phyloP scores from a whole-genome alignment of 2,888 invertebrate species.

The Lasioglossum calceatum region DNA sequence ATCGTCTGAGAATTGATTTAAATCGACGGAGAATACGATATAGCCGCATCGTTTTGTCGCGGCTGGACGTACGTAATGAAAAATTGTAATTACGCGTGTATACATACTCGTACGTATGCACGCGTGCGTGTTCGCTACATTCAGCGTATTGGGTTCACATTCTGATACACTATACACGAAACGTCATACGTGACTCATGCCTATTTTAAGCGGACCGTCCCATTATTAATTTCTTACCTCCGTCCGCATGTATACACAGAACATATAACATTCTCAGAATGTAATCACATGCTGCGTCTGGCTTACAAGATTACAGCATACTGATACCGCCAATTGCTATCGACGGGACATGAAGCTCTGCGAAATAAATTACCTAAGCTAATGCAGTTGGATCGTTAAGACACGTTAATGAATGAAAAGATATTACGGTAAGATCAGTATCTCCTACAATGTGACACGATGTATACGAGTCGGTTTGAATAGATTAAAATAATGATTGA shows the following conservation, averaged over 20 bases:
- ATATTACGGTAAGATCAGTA: not conserved
- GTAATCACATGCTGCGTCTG: constrained; percentile 5
- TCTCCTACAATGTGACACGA: not conserved
- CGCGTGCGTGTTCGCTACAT: not conserved
- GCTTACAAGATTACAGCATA: not conserved
- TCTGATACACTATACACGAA: not conserved
- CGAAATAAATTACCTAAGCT: not conserved
- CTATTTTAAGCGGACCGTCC: constrained; percentile 8
- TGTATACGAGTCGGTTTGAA: not conserved
- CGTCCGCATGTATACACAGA: no score
- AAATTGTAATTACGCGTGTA: not conserved
- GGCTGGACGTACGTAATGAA: not conserved
- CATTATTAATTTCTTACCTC: constrained; percentile 14
- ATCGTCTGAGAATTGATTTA: not conserved
- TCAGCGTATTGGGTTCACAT: not conserved
- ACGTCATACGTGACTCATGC: not conserved
- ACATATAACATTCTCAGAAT: not conserved
- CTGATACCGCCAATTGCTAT: constrained; percentile 6
- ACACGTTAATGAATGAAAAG: not conserved
- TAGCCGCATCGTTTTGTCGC: not conserved
- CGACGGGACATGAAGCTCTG: not conserved
- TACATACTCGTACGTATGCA: not conserved
- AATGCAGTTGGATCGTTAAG: not conserved
- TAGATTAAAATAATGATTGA: not conserved
- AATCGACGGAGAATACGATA: not conserved